Evolutionary conservation across 2,797 vertebrate species (phyloP).

Genomic region (Danio jaintianensis): DNA sequence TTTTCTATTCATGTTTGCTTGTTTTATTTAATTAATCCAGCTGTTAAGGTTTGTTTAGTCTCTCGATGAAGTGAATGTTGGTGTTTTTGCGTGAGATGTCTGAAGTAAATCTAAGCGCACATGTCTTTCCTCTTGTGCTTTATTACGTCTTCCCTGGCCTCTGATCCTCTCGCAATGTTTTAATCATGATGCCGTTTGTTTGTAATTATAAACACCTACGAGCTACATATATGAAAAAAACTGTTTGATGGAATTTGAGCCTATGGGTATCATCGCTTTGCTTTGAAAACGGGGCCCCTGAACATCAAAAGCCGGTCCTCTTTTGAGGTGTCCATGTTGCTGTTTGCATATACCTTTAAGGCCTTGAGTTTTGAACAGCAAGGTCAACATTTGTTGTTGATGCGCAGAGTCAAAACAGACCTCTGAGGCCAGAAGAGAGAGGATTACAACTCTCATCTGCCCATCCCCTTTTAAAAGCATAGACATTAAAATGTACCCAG

Average conservation of each 20-base stretch:
- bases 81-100: constrained; percentile 10
- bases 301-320: constrained; percentile 72
- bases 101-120: constrained; percentile 61
- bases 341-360: constrained; percentile 82
- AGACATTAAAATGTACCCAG: constrained; percentile 71
- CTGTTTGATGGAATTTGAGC: constrained; percentile 78
- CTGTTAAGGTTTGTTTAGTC: background rate
- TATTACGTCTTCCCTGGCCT: constrained; percentile 67
- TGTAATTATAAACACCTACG: constrained; percentile 83
- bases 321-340: constrained; percentile 64
- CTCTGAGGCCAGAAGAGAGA: constrained; percentile 53
- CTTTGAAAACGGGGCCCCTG: constrained; percentile 74
- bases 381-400: constrained; percentile 81
- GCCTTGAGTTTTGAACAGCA: constrained; percentile 76
- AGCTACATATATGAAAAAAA: constrained; percentile 82
- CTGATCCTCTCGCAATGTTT: constrained; percentile 76
- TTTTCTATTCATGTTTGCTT: background rate
- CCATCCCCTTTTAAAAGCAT: constrained; percentile 54
- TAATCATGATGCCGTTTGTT: constrained; percentile 82
- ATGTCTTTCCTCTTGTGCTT: constrained; percentile 40
- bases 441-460: constrained; percentile 56
- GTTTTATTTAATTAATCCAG: background rate
- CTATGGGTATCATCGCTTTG: constrained; percentile 79
- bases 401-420: constrained; percentile 67
- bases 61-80: constrained; percentile 5